These are phyloP conservation scores for Abramis brama DNA, from an alignment of 2,113 vertebrate genomes.

Conservation along the genomic window DNA sequence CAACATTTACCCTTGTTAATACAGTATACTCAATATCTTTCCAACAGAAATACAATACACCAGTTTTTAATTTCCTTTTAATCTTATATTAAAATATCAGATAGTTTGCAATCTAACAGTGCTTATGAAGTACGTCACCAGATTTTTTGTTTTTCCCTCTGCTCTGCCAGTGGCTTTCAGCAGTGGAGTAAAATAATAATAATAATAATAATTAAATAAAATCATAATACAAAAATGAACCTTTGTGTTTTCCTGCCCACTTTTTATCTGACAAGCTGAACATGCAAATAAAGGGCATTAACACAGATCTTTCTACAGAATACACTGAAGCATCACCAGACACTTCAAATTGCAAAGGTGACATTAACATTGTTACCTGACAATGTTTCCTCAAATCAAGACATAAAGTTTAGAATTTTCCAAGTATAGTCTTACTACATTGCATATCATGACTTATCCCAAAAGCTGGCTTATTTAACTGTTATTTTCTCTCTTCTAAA, in stretches of 20 bases:
- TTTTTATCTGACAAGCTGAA: slow-evolving; percentile 73
- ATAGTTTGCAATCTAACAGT: slow-evolving; percentile 77
- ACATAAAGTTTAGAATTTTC: slow-evolving; percentile 17
- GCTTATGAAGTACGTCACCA: slow-evolving; percentile 74
- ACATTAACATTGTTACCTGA: slow-evolving; percentile 44
- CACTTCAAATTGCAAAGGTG: slow-evolving; percentile 71
- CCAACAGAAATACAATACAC: slow-evolving; percentile 78
- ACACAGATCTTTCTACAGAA: slow-evolving; percentile 70
- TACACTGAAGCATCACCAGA: slow-evolving; percentile 69
- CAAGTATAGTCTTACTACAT: slow-evolving; percentile 23
- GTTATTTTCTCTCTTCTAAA: slow-evolving; percentile 62
- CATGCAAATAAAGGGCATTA: slow-evolving; percentile 76
- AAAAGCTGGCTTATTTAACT: slow-evolving; percentile 51
- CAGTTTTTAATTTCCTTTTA: slow-evolving; percentile 71
- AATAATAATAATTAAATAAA: slow-evolving; percentile 26
- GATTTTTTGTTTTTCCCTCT: slow-evolving; percentile 63
- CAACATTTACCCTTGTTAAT: slow-evolving; percentile 77
- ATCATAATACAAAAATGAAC: slow-evolving; percentile 49
- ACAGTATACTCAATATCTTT: slow-evolving; percentile 77
- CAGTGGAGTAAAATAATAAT: slow-evolving; percentile 34
- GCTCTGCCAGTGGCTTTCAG: slow-evolving; percentile 53
- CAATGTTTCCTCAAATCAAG: slow-evolving; percentile 58
- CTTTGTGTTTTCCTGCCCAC: slow-evolving; percentile 67
- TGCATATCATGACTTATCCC: slow-evolving; percentile 40
- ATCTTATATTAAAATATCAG: slow-evolving; percentile 83